A percentile compares a stretch with the other conserved stretches of the same genome.
These are phyloP conservation scores for Florisuga fusca DNA, from an alignment of 2,797 vertebrate genomes.

Conservation along the genomic window DNA sequence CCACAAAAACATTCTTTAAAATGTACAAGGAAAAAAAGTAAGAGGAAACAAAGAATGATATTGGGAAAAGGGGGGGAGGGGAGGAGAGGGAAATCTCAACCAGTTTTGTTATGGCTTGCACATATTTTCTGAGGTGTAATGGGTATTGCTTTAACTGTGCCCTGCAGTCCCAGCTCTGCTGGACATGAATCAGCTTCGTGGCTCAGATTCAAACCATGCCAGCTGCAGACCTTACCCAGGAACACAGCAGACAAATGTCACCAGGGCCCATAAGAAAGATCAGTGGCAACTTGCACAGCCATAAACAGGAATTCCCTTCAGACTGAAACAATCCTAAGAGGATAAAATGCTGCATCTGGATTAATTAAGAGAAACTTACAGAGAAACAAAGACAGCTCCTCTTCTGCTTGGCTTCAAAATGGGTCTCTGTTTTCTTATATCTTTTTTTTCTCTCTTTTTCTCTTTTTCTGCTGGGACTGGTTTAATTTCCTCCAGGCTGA, in stretches of 20 bases:
- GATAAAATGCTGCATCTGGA: neutral
- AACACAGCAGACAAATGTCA: neutral
- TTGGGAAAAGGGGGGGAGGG: fast-evolving
- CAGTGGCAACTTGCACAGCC: neutral
- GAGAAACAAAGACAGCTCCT: neutral
- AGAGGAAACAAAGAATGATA: neutral
- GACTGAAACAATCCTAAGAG: neutral
- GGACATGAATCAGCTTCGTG: neutral
- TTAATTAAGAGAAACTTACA: neutral
- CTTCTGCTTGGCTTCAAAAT: neutral
- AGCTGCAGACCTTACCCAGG: neutral
- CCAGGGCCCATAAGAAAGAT: neutral
- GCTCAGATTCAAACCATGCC: neutral
- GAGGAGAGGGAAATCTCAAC: neutral
- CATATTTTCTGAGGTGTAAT: neutral
- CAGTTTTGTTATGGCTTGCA: neutral
- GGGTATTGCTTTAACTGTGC: neutral
- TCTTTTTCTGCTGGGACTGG: neutral
- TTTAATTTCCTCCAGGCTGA: neutral
- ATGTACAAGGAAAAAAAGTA: neutral
- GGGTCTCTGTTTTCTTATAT: neutral
- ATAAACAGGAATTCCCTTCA: neutral
- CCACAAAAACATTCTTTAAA: neutral
- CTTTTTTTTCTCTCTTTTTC: fast-evolving
- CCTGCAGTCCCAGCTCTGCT: neutral